These are phyloP conservation scores for Myiothlypis chrysogaster DNA, from an alignment of 2,797 vertebrate species.

Conservation along the genomic window DNA sequence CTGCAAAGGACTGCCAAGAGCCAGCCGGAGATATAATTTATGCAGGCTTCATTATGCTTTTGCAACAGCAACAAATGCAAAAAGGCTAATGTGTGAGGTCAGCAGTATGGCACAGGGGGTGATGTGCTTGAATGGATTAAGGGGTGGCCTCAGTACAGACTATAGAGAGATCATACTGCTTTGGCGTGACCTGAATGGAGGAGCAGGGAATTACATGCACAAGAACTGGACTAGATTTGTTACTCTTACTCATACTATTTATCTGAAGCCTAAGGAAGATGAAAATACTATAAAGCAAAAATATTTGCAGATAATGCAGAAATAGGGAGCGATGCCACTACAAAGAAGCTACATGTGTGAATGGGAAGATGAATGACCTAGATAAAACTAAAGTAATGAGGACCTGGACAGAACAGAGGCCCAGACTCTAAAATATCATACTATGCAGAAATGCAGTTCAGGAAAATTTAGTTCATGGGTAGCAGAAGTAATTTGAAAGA, in stretches of 20 bases:
- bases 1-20: neutral
- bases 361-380: constrained; percentile 26
- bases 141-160: neutral
- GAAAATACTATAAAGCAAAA: constrained; percentile 30
- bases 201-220: neutral
- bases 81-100: neutral
- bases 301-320: constrained; percentile 34
- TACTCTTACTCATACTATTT: neutral
- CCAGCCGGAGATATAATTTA: neutral
- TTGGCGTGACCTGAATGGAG: neutral
- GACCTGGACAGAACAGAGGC: constrained; percentile 13
- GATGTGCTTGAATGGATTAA: neutral
- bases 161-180: neutral
- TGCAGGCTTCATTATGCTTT: neutral
- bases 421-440: neutral
- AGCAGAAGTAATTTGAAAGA: neutral
- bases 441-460: neutral
- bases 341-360: neutral
- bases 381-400: constrained; percentile 32
- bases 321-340: neutral
- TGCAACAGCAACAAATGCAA: neutral
- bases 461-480: neutral
- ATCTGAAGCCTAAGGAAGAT: neutral
- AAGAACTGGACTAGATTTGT: neutral
- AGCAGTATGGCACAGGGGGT: neutral